Conservation (phyloP, 2,113 vertebrate species). For the Otis tarda region DNA sequence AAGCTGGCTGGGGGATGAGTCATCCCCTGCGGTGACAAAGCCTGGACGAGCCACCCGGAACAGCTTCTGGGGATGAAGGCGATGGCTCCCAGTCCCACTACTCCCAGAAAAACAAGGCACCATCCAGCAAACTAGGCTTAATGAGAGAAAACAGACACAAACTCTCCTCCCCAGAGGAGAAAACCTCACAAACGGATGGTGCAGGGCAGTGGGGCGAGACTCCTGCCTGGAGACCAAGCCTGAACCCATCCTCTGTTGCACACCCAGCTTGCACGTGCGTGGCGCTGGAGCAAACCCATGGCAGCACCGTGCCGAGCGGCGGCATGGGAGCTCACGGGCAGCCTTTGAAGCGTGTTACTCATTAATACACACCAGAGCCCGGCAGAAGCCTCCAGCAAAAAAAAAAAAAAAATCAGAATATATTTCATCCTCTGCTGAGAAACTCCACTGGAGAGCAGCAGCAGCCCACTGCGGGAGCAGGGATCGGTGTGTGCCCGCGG, state of each 20-base stretch:
- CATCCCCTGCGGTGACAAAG: neutral
- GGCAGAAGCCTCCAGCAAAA: constrained; percentile 14
- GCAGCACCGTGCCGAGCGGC: neutral
- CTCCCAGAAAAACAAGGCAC: neutral
- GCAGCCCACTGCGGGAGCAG: neutral
- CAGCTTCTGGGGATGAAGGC: rapidly evolving
- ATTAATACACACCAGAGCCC: constrained; percentile 6
- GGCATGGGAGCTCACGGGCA: rapidly evolving
- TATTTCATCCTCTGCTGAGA: constrained; percentile 1
- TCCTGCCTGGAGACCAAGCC: neutral
- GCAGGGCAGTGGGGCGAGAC: neutral
- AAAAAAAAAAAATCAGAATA: neutral
- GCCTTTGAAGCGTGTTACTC: neutral
- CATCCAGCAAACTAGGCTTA: neutral
- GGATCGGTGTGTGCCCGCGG: rapidly evolving
- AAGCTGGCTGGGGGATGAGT: neutral
- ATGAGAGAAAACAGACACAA: neutral
- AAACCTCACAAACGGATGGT: neutral
- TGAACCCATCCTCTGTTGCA: neutral
- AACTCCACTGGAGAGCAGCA: neutral
- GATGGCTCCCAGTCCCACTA: neutral
- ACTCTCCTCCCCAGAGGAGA: neutral
- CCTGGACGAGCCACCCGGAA: neutral
- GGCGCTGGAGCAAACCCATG: neutral
- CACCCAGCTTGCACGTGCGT: rapidly evolving